Percentiles rank a stretch among this genome's conserved stretches.
These are phyloP conservation scores for Lemur catta DNA, from an alignment of 2,797 vertebrate species.

Conservation along the genomic window DNA sequence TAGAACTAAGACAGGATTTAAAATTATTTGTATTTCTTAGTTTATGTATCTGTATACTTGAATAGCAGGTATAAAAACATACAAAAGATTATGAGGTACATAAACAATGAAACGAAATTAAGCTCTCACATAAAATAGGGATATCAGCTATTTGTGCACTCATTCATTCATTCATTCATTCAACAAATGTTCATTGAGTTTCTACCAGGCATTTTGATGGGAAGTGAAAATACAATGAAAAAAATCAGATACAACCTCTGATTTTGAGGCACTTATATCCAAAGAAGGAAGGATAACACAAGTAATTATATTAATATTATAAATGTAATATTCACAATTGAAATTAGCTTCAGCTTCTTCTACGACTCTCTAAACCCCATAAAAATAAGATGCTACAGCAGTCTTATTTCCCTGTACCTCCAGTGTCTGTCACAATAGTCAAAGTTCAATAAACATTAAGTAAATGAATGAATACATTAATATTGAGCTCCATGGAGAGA, in stretches of 20 bases:
- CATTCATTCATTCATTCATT: not conserved
- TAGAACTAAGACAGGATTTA: not conserved
- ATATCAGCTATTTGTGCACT: not conserved
- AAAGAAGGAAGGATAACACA: not conserved
- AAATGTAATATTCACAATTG: not conserved
- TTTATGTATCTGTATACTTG: not conserved
- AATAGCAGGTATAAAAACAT: not conserved
- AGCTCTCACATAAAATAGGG: not conserved
- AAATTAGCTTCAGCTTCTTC: not conserved
- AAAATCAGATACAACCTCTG: not conserved
- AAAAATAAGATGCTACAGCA: not conserved
- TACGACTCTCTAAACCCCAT: not conserved
- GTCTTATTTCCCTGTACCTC: not conserved
- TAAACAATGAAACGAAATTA: conserved; percentile 11
- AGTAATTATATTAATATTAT: not conserved
- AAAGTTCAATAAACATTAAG: not conserved
- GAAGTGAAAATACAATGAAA: not conserved
- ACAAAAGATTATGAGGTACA: not conserved
- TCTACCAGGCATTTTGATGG: not conserved
- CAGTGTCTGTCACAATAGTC: not conserved
- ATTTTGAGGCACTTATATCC: not conserved
- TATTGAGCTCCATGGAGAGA: not conserved
- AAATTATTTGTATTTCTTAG: not conserved
- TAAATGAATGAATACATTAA: not conserved
- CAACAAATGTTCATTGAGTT: not conserved